phyloP scores from a whole-genome alignment of 2,113 vertebrate genomes.

The Serinus canaria region DNA sequence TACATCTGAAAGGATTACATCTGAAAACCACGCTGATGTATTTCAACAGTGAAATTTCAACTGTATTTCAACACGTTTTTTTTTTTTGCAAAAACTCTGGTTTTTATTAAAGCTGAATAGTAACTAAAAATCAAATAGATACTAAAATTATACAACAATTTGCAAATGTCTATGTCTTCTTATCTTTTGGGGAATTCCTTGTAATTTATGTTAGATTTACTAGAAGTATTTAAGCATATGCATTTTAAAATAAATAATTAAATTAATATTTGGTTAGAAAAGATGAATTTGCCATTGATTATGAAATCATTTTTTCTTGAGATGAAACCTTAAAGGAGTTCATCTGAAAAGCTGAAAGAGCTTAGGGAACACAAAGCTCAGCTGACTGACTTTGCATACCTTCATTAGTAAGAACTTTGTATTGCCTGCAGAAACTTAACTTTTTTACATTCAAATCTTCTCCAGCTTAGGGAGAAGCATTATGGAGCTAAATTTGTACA shows the following conservation, averaged over 20 bases:
- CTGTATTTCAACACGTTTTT: too few relatives aligned
- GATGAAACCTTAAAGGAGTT: background rate
- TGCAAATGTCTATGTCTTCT: background rate
- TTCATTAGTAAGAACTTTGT: background rate
- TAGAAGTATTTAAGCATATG: background rate
- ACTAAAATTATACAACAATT: background rate
- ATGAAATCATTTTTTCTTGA: background rate
- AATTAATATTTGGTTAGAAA: background rate
- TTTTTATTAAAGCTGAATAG: background rate
- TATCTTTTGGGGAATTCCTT: background rate
- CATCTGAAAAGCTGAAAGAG: background rate
- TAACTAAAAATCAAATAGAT: background rate
- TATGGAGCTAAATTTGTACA: background rate
- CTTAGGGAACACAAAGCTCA: background rate
- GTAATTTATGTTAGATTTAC: background rate
- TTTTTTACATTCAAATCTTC: constrained; percentile 3
- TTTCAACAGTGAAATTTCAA: background rate
- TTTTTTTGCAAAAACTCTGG: rapidly evolving
- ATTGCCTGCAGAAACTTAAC: background rate
- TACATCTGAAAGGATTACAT: background rate
- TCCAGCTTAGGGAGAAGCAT: background rate
- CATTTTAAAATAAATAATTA: background rate
- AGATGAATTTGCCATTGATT: background rate
- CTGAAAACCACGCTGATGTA: background rate
- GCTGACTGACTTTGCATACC: background rate